Base-by-base conservation (phyloP, 2,888 invertebrate species). In the Anoplius nigerrimus region DNA sequence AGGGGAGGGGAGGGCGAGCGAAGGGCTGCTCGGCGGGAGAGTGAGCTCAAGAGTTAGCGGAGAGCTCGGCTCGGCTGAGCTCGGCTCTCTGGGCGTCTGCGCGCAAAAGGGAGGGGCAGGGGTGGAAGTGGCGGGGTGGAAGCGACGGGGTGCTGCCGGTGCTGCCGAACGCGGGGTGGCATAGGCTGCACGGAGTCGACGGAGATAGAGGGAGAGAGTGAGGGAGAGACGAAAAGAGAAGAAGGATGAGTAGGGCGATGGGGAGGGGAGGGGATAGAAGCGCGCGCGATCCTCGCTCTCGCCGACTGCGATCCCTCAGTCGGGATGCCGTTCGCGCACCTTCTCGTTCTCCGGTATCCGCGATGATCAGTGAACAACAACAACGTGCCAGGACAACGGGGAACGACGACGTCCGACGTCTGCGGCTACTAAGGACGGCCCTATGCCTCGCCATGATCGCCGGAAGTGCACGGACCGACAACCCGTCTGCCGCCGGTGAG, bases 301-400 rank as follows among this genome's bases (percentile, higher is more conserved):
- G 72, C 64, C 61, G 69, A 79, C 72, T 74, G 83, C 76, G 79
- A 79, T 77, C 78, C 80, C 81, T 86, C 86, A 88, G 88, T 88
- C 88, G 88, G 85, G 86, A 88, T 88, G 88, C 87, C 86, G 88
- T 84, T 83, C 86, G 84, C 83, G 87, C 81, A 86, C 81, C 81
- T 81, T 84, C 84, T 83, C 81, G 85, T 78, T 71, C 72, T 79
- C 72, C 77, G 82, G 71, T 82, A 74, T 34, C 75, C 82, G 84
- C 81, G 85, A 86, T 86, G 86, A 81, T 84, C 82, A 80, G 84
- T 83, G 84, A 86, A 81, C 79, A 71, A 65, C 78, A 85, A 81
- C 79, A 71, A 65, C 78, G 77, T 76, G 79, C 69, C 20, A 34
- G 34, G 34, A 34, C 34, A 34, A 34, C 34, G 58, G 51, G 66